Evolutionary conservation across 1,140 invertebrate genomes (phyloP).

Genomic region (Bombus superbus): DNA sequence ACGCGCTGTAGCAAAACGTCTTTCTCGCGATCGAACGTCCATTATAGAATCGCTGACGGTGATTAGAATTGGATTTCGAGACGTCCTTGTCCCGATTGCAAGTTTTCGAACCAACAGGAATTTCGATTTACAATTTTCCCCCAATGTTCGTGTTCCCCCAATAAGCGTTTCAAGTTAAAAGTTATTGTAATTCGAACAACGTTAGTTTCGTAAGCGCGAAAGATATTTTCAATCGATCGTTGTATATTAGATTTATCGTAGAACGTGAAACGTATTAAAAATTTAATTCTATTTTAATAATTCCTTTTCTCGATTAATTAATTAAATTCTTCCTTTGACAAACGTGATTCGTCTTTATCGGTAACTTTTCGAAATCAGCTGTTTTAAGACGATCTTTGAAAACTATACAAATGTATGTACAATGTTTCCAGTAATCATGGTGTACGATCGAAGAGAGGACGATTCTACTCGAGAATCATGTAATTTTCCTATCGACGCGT

Average conservation of each 20-base stretch:
- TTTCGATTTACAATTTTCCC: neutral
- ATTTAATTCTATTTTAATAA: neutral
- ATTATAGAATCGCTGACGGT: constrained; percentile 22
- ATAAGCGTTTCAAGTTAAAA: too few species aligned
- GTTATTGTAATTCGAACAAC: too few species aligned
- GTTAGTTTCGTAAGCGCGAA: too few species aligned
- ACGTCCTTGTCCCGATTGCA: neutral
- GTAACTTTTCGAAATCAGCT: too few species aligned
- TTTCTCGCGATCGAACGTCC: constrained; percentile 19
- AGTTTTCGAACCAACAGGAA: constrained; percentile 1
- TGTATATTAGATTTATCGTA: neutral
- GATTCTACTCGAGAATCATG: neutral
- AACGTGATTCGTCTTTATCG: too few species aligned
- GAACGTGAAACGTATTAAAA: neutral
- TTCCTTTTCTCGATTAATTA: neutral
- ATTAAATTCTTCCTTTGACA: too few species aligned
- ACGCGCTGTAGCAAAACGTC: constrained; percentile 18
- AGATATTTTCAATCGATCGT: neutral
- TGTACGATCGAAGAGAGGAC: neutral
- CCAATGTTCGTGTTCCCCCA: too few species aligned
- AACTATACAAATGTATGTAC: neutral
- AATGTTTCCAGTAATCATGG: neutral
- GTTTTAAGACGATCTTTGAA: too few species aligned
- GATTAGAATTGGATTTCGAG: constrained; percentile 37
- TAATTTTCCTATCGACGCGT: too few species aligned